Percentiles rank a stretch among this genome's conserved stretches.
Evolutionary conservation across 2,888 invertebrate genomes (phyloP).

Genomic region (Ochlodes sylvanus): DNA sequence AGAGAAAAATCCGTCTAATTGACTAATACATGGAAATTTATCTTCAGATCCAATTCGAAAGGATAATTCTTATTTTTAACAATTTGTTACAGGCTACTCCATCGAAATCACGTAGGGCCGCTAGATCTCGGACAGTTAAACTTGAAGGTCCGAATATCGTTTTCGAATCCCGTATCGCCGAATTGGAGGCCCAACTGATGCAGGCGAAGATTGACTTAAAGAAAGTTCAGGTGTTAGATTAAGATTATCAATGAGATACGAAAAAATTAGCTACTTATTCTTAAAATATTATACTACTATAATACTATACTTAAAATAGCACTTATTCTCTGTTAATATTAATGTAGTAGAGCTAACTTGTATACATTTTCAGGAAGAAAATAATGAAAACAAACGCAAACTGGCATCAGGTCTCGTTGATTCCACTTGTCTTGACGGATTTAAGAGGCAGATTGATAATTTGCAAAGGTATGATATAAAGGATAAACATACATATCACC

Average conservation of each 20-base stretch:
- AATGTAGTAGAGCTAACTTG: too few species aligned
- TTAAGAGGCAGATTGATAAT: conserved; percentile 89
- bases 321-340: too few species aligned
- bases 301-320: too few species aligned
- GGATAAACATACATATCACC: background rate
- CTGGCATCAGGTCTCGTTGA: conserved; percentile 80
- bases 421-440: conserved; percentile 85
- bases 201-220: conserved; percentile 91
- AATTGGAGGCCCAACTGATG: conserved; percentile 92
- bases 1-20: too few species aligned
- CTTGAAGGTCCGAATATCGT: conserved; percentile 92
- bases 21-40: too few species aligned
- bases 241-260: conserved; percentile 45
- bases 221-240: conserved; percentile 84
- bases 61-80: background rate
- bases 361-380: conserved; percentile 68
- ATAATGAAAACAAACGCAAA: conserved; percentile 79
- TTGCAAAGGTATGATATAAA: conserved; percentile 84
- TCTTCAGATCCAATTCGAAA: too few species aligned
- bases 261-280: too few species aligned
- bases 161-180: conserved; percentile 93
- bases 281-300: too few species aligned
- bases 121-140: conserved; percentile 63
- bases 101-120: conserved; percentile 64
- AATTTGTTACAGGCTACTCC: conserved; percentile 57